phyloP scores from a whole-genome alignment of 1,140 invertebrate species.

The Pseudomyrmex gracilis region DNA sequence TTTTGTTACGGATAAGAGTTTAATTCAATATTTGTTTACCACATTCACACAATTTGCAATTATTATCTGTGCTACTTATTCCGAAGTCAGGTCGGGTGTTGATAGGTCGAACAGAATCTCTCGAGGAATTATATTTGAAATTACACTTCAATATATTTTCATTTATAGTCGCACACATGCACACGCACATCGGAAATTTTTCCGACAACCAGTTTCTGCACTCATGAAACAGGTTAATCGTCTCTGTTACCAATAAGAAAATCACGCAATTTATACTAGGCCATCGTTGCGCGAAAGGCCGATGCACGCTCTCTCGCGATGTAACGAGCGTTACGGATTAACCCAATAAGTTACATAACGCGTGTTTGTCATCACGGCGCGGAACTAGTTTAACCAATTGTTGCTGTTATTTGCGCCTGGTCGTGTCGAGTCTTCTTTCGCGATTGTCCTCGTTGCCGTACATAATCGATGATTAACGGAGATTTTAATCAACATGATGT shows the following conservation, averaged over 20 bases:
- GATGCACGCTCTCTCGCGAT: conserved; percentile 17
- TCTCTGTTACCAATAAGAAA: conserved; percentile 44
- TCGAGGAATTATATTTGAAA: conserved; percentile 27
- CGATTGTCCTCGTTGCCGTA: conserved; percentile 4
- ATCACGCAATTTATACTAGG: conserved; percentile 44
- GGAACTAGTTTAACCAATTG: conserved; percentile 58
- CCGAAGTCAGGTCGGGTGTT: neutral
- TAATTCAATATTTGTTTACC: conserved; percentile 10
- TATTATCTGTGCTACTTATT: neutral
- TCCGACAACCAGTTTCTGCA: conserved; percentile 47
- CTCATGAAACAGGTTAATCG: conserved; percentile 54
- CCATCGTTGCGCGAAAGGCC: conserved; percentile 33
- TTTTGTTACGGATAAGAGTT: neutral
- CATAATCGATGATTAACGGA: conserved; percentile 17
- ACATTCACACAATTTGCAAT: neutral
- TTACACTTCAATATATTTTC: conserved; percentile 28
- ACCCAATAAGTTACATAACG: conserved; percentile 46
- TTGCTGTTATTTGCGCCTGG: conserved; percentile 41
- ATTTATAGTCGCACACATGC: neutral
- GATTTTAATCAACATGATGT: conserved; percentile 3
- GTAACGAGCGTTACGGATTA: conserved; percentile 40
- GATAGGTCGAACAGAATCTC: neutral
- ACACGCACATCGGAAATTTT: conserved; percentile 2
- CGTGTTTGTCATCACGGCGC: conserved; percentile 21
- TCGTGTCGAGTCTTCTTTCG: neutral